phyloP scores from a whole-genome alignment of 2,113 vertebrate genomes.

The Cyanoramphus novaezelandiae region DNA sequence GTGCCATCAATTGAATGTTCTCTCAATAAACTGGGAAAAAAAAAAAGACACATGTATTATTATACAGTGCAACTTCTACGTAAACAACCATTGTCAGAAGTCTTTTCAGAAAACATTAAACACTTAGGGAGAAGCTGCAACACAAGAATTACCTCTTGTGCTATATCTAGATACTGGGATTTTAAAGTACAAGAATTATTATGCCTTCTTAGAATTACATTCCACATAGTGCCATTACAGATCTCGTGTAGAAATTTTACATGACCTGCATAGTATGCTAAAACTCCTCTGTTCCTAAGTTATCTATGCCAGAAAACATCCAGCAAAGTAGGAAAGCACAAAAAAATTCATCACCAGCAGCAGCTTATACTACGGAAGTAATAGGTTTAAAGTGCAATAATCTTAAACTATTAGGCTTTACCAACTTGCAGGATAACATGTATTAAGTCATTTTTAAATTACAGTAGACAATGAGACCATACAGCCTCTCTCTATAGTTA shows the following conservation, averaged over 20 bases:
- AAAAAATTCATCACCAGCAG: background rate
- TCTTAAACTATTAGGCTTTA: background rate
- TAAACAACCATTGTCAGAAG: background rate
- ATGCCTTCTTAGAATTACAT: background rate
- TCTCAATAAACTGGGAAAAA: slow-evolving; percentile 86
- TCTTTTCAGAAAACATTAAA: background rate
- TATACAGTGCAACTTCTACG: background rate
- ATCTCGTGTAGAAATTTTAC: fast-evolving
- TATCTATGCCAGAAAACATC: background rate
- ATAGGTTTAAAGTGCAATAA: background rate
- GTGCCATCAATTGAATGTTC: slow-evolving; percentile 98
- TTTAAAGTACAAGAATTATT: background rate
- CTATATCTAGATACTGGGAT: background rate
- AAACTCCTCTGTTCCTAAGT: background rate
- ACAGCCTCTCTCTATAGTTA: background rate
- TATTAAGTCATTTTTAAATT: background rate
- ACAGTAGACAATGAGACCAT: background rate
- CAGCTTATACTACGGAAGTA: background rate
- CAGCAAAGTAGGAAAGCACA: background rate
- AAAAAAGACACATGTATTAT: background rate
- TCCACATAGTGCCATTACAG: background rate
- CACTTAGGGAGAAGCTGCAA: background rate
- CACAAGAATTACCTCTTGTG: background rate
- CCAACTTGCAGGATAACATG: background rate
- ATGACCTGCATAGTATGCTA: background rate